These are phyloP conservation scores for Pantherophis guttatus DNA, from an alignment of 2,113 vertebrate genomes.

Conservation along the genomic window DNA sequence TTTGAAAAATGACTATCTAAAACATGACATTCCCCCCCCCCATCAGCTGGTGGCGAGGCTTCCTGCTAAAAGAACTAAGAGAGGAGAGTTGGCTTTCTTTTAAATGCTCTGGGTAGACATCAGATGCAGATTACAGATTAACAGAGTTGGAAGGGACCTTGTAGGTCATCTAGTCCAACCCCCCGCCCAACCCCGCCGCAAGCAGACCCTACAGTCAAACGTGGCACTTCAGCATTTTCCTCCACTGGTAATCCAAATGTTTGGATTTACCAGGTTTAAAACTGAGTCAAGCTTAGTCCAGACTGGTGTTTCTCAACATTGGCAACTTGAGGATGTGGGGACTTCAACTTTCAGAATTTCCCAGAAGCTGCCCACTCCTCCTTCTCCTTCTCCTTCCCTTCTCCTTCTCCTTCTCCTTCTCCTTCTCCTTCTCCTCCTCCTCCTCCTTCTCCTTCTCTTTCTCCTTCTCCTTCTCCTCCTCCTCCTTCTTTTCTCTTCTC, in stretches of 20 bases:
- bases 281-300: background rate
- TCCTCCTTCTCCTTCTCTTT: no score
- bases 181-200: no score
- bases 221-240: background rate
- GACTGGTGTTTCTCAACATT: background rate
- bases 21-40: background rate
- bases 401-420: no score
- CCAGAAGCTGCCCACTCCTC: background rate
- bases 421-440: no score
- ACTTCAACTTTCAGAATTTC: background rate
- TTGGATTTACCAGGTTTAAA: background rate
- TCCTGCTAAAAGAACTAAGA: background rate
- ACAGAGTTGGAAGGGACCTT: no score
- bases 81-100: background rate
- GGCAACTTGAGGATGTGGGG: background rate
- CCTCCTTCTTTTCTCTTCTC: no score
- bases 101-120: slow-evolving; percentile 15
- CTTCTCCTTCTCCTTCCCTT: no score
- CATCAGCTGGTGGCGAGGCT: slow-evolving; percentile 40
- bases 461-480: no score
- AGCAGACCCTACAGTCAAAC: no score
- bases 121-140: background rate
- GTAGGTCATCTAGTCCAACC: no score
- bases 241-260: background rate
- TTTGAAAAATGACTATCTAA: slow-evolving; percentile 58